Evolutionary conservation across 64 coral and sea anemone species (phyloP), one percentile per base, ranked within the genome.

Genomic region (Porites lutea): DNA sequence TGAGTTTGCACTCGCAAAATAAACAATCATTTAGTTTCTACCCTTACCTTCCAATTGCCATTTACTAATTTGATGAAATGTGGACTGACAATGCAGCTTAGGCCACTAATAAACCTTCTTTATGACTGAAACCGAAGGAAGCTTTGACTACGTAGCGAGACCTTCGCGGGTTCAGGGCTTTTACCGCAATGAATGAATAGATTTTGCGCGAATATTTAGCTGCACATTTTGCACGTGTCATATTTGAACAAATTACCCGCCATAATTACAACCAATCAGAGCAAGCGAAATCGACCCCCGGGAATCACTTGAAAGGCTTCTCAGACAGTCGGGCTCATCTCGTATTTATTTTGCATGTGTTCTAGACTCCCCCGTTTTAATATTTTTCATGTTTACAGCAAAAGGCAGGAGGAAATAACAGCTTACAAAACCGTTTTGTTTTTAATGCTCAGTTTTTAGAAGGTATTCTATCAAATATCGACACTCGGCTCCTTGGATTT

Each of bases 171-270:
- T 4, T 19, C 61, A 65, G 61, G 81, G 69, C 81, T 68, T 48
- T 48, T 8, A 67, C 8, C 81, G 61, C 48, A 68, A 23, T 84
- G 79, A 83, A 83, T 83, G 81, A 84, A 67, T 81, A 50, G 81
- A 65, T 68, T 84, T 84, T 84, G 81, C 81, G 63, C 18, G 81
- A 84, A 84, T 84, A 84, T 67, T 82, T 84, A 15, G 13, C 46
- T 84, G 63, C 43, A 50, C 47, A 5, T 68, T 84, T 52, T 80
- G 8, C 81, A 84, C 81, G 81, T 84, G 81, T 63, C 81, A 11
- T 83, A 68, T 84, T 84, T 84, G 81, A 84, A 84, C 61, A 84
- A 84, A 69, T 82, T 84, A 84, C 81, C 81, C 81, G 81, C 81
- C 81, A 84, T 19, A 69, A 68, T 48, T 84, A 52, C 2, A 21